Evolutionary conservation across 2,113 vertebrate species (phyloP).

Genomic region (Centrocercus urophasianus): DNA sequence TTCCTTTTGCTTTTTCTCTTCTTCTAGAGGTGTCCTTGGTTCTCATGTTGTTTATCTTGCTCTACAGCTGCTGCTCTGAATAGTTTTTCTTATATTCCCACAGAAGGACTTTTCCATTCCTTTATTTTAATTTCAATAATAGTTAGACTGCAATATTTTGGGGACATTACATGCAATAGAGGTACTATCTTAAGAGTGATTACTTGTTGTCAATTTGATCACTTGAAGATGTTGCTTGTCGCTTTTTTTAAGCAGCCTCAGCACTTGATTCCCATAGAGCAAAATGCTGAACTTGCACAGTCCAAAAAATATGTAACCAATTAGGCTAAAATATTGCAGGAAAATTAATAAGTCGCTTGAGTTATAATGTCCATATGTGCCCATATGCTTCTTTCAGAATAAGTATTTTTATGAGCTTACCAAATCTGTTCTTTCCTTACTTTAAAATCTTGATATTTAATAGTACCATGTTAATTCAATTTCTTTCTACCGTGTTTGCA

Average conservation of each 20-base stretch:
- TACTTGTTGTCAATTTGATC: background rate
- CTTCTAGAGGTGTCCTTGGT: no score
- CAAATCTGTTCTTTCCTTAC: background rate
- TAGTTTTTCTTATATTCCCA: no score
- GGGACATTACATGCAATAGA: background rate
- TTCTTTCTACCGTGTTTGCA: background rate
- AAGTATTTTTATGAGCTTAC: slow-evolving; percentile 24
- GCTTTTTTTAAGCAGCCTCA: background rate
- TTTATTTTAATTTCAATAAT: background rate
- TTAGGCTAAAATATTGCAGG: slow-evolving; percentile 9
- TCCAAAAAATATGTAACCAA: background rate
- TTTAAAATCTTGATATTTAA: slow-evolving; percentile 8
- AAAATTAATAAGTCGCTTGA: slow-evolving; percentile 45
- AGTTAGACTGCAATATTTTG: background rate
- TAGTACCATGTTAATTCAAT: slow-evolving; percentile 3
- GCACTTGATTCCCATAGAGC: background rate
- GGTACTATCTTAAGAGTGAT: background rate
- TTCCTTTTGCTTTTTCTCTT: no score
- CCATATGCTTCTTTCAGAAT: slow-evolving; percentile 15
- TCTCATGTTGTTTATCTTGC: no score
- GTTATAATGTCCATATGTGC: background rate
- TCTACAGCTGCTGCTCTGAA: no score
- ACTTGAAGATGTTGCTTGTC: background rate
- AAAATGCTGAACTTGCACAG: background rate
- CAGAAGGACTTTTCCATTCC: background rate